Evolutionary conservation across 2,797 vertebrate genomes (phyloP).

Genomic region (Vireo griseus): DNA sequence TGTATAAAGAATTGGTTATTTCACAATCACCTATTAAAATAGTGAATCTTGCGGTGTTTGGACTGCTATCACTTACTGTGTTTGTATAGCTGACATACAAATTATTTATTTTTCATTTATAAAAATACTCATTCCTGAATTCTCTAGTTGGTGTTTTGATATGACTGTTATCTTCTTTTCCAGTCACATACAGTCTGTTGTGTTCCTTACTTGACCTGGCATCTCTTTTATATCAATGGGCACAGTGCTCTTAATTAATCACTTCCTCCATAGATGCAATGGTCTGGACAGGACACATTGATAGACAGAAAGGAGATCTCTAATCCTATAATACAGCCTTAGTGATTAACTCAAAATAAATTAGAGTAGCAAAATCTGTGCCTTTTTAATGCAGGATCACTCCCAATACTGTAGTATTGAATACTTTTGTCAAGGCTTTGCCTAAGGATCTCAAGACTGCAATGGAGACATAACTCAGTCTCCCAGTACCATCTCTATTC

Average conservation of each 20-base stretch:
- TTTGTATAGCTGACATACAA: neutral
- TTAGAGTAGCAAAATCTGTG: neutral
- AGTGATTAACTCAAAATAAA: neutral
- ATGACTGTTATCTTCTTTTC: neutral
- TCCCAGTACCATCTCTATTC: neutral
- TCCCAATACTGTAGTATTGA: neutral
- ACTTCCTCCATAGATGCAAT: constrained; percentile 38
- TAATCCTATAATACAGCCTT: constrained; percentile 36
- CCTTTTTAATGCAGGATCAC: neutral
- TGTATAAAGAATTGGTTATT: neutral
- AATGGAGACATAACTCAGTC: neutral
- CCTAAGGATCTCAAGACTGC: neutral
- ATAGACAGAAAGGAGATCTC: constrained; percentile 44
- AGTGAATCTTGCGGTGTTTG: neutral
- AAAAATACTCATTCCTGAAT: neutral
- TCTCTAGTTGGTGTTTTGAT: neutral
- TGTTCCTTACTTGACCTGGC: neutral
- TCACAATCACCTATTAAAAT: neutral
- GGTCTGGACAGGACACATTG: constrained; percentile 26
- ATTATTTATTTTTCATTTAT: neutral
- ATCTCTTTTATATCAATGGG: constrained; percentile 57
- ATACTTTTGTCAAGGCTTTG: neutral
- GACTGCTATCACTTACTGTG: neutral
- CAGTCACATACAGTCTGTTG: constrained; percentile 51
- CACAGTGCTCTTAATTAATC: constrained; percentile 58